Conservation (phyloP, 2,113 vertebrate genomes). For the Hassar affinis region DNA sequence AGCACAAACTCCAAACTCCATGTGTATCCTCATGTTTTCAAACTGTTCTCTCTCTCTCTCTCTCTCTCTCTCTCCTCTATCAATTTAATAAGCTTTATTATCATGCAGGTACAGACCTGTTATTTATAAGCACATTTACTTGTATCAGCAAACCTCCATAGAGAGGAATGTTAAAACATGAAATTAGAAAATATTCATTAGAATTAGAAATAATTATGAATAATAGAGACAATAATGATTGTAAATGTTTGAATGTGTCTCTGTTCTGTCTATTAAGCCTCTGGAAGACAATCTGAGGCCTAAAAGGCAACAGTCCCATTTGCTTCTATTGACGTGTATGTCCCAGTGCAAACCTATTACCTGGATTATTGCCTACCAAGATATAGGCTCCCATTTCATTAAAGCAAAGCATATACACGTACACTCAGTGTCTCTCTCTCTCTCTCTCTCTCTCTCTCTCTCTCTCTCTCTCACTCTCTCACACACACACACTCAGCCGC, state of each 20-base stretch:
- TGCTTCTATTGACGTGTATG: constrained; percentile 78
- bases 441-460: constrained; percentile 54
- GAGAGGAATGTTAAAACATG: no score
- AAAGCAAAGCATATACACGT: constrained; percentile 70
- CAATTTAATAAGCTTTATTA: background rate
- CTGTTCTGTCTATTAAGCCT: constrained; percentile 40
- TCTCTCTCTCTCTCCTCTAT: background rate
- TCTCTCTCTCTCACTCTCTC: constrained; percentile 12
- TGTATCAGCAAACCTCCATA: background rate
- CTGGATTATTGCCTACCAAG: constrained; percentile 75
- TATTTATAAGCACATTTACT: background rate
- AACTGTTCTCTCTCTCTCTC: background rate
- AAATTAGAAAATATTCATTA: no score
- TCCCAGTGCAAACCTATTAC: constrained; percentile 77
- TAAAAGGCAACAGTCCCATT: constrained; percentile 76
- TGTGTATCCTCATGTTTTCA: constrained; percentile 9
- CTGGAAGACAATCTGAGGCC: constrained; percentile 57
- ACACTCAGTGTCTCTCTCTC: constrained; percentile 56
- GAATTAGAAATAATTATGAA: background rate
- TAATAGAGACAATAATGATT: background rate
- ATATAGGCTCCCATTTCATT: constrained; percentile 78
- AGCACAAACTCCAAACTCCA: background rate
- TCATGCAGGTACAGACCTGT: background rate
- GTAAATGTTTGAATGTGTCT: background rate
- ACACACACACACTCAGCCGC: constrained; percentile 31